Base-by-base conservation (phyloP, 1,140 invertebrate genomes). In the Diplogasteroides magnus region DNA sequence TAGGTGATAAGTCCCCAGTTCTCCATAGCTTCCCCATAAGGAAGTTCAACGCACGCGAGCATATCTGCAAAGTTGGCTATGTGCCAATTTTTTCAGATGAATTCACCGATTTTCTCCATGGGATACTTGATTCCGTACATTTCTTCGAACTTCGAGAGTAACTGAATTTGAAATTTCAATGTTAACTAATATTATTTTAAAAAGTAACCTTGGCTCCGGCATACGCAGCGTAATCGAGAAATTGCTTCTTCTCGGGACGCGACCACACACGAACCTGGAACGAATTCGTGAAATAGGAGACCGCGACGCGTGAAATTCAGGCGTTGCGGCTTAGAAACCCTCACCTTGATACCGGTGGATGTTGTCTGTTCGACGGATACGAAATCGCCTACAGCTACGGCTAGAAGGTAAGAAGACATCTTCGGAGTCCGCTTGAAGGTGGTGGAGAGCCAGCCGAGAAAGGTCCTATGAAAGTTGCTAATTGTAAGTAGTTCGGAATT, bases 11-110 rank as follows among this genome's bases (percentile, higher is more conserved):
- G 82, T 1, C 93, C 93, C 94, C 93, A 96, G 85, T 95, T 92
- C 84, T 96, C 93, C 89, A 95, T 96, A 0, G 92, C 93, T 6
- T n/a, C n/a, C n/a, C 91, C 93, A 2, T 91, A 91, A 0, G 90
- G 89, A 86, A 95, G 96, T 84, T 96, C 93, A 3, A 93, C 93
- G 74, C 95, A 92, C 14, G 91, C 92, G 70, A 91, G 90, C 88
- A 95, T 88, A 85, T 95, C 91, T 91, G 82, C 1, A 86, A 62
- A 58, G 59, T 58, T n/a, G n/a, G n/a, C n/a, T n/a, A n/a, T n/a
- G n/a, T n/a, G n/a, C n/a, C n/a, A n/a, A n/a, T n/a, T n/a, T n/a
- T n/a, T n/a, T n/a, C n/a, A n/a, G n/a, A n/a, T n/a, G n/a, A n/a
- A n/a, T n/a, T n/a, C n/a, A n/a, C 68, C 74, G 75, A 74, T 68